These are phyloP conservation scores for Heterodera carotae DNA, from an alignment of 1,140 invertebrate species.

Conservation along the genomic window DNA sequence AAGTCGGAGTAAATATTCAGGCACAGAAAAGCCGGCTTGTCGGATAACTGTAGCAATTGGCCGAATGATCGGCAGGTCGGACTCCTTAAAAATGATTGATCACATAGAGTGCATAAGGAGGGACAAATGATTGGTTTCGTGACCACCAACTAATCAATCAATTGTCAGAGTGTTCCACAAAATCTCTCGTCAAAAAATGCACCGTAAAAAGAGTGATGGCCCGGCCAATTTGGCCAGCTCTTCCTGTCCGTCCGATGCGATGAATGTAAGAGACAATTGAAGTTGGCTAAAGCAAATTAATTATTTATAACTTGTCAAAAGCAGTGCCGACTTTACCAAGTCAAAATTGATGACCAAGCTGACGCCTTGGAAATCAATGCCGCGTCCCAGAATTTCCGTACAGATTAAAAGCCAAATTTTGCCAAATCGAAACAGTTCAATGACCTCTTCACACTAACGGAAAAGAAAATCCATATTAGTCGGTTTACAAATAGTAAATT, in stretches of 20 bases:
- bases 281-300: conserved; percentile 73
- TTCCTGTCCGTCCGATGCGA: conserved; percentile 84
- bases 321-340: conserved; percentile 69
- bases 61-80: conserved; percentile 71
- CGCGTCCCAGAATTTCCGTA: conserved; percentile 92
- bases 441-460: conserved; percentile 80
- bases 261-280: conserved; percentile 91
- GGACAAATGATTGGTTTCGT: too few relatives aligned
- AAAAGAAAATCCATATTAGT: conserved; percentile 19
- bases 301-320: neutral
- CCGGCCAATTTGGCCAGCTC: conserved; percentile 80
- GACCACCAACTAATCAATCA: neutral
- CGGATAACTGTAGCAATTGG: conserved; percentile 63
- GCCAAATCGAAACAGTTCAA: conserved; percentile 83
- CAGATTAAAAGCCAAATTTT: conserved; percentile 94
- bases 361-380: conserved; percentile 95
- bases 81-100: conserved; percentile 76
- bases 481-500: neutral
- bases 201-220: conserved; percentile 30
- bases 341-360: conserved; percentile 97
- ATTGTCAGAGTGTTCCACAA: too few relatives aligned
- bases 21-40: conserved; percentile 62
- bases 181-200: neutral
- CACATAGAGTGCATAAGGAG: neutral
- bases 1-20: conserved; percentile 58